Conservation (phyloP, 2,797 vertebrate species). For the Heliangelus exortis region DNA sequence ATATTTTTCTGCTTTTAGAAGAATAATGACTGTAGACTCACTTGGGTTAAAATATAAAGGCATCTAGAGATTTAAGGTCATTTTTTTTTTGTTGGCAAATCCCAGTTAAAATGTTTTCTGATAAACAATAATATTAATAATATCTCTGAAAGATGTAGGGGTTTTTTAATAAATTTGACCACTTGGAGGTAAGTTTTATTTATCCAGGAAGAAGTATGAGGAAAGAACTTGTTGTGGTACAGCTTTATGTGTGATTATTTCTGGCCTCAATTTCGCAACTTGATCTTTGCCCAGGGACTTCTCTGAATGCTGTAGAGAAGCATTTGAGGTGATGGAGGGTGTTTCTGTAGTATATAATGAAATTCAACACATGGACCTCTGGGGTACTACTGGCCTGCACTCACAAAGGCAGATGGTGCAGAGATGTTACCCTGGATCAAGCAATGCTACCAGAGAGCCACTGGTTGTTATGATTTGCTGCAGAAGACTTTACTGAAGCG, state of each 20-base stretch:
- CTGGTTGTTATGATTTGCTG: neutral
- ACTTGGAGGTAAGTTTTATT: neutral
- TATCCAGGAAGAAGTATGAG: neutral
- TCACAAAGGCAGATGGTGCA: neutral
- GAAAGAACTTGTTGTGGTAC: neutral
- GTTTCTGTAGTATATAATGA: neutral
- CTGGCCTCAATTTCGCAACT: neutral
- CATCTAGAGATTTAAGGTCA: neutral
- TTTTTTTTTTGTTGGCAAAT: neutral
- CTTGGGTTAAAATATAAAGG: neutral
- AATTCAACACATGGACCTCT: neutral
- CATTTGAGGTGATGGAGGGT: neutral
- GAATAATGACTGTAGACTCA: neutral
- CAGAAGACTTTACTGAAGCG: neutral
- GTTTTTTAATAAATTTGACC: neutral
- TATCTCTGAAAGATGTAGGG: neutral
- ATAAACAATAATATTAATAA: neutral
- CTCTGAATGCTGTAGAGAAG: neutral
- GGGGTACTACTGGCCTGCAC: neutral
- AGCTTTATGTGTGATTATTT: neutral
- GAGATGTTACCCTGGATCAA: neutral
- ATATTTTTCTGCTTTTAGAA: conserved; percentile 15
- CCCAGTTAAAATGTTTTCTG: neutral
- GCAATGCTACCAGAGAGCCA: neutral
- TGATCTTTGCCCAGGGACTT: neutral